phyloP scores from a whole-genome alignment of 2,797 vertebrate species.

The Corythornis leucogaster region DNA sequence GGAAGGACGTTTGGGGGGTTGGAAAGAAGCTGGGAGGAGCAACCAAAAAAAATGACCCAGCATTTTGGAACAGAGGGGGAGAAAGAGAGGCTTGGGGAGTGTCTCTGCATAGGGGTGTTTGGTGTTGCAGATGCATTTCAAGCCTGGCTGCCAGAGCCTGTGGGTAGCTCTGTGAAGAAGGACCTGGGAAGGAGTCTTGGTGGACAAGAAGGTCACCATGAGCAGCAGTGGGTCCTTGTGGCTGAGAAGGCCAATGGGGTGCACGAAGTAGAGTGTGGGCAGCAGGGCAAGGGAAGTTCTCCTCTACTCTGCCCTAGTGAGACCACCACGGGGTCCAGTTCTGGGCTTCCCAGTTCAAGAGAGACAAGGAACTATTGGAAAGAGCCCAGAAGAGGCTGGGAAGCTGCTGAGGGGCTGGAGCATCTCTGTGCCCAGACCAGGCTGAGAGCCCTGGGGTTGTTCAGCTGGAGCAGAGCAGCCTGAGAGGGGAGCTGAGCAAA shows the following conservation, averaged over 20 bases:
- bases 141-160: not conserved
- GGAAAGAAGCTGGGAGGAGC: not conserved
- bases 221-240: not conserved
- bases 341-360: too few species aligned
- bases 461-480: too few species aligned
- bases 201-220: not conserved
- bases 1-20: constrained; percentile 45
- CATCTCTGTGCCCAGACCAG: too few species aligned
- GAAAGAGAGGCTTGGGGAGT: not conserved
- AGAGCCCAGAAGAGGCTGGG: too few species aligned
- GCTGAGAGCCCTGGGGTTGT: too few species aligned
- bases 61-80: not conserved
- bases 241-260: not conserved
- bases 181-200: not conserved
- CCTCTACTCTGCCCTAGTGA: not conserved
- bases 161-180: not conserved
- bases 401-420: too few species aligned
- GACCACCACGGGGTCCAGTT: not conserved
- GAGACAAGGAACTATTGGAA: too few species aligned
- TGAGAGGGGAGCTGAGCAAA: too few species aligned
- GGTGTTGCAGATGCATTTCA: not conserved
- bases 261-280: not conserved
- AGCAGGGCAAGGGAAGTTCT: not conserved
- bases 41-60: not conserved
- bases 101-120: not conserved